Base-by-base conservation (phyloP, 2,797 vertebrate genomes). In the Lithobates pipiens region DNA sequence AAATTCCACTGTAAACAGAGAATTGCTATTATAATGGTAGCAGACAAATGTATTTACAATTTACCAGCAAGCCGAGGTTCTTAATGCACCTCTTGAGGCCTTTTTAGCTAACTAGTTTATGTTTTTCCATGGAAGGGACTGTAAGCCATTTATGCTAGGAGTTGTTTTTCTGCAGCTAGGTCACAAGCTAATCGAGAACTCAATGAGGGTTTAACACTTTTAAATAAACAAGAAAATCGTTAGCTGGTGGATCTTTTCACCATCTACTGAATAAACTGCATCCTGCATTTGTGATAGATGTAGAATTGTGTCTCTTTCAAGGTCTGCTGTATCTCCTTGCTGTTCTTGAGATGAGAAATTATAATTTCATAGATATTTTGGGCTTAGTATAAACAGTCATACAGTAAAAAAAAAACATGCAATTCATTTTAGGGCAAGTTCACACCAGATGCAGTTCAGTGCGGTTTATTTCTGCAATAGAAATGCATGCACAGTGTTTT, bases 201-300 rank as follows among this genome's bases (percentile, higher is more conserved):
- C 85, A 74, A 83, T 72, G 54, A 86, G 69, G 57, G 74, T 18
- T 82, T 75, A 80, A 86, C 85, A 83, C 76, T 80, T 78, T 78
- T 72, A 83, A 86, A 42, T 77, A 67, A 86, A 71, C 69, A 83
- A 83, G 68, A 54, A 86, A 86, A 83, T 77, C 44, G 32, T 83
- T 83, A 78, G 75, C 29, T 74, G 39, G 16, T 65, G 69, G 42
- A 74, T 78, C 57, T 85, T 78, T 57, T 54, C n/a, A 16, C 84
- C 65, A 76, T 81, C n/a, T 61, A 76, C 71, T 39, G 80, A 80
- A 81, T 74, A 85, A 85, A 85, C 63, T 68, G 34, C 54, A 73
- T 75, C 29, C 78, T 75, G 25, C 25, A 71, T 74, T 78, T 73
- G 36, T 76, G 36, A 61, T 25, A 85, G 34, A 68, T 85, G 84